Base-by-base conservation (phyloP, 1,140 invertebrate species). In the Orchesella cincta region DNA sequence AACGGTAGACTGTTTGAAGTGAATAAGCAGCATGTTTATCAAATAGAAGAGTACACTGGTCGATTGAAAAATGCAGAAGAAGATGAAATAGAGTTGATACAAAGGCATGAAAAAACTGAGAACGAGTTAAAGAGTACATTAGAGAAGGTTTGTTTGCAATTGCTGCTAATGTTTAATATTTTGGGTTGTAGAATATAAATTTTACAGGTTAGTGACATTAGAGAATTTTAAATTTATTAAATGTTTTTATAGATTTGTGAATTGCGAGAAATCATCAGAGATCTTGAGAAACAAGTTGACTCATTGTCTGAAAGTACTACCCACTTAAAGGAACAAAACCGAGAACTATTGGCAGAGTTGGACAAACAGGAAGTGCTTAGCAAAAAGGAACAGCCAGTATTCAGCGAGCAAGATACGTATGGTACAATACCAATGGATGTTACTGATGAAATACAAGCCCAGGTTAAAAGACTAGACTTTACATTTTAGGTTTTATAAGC, bases 181-280 rank as follows among this genome's bases (percentile, higher is more conserved):
- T n/a, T n/a, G n/a, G n/a, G 39, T 20, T 46, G 8, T 46, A 12
- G 39, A 46, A 46, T 8, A 46, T 12, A 46, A 46, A 46, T 46
- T 46, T 46, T 20, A 12, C 39, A 20, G 8, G 39, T 57, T 57
- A n/a, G n/a, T n/a, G n/a, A n/a, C n/a, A n/a, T n/a, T n/a, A n/a
- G n/a, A n/a, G n/a, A n/a, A n/a, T n/a, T n/a, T n/a, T n/a, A n/a
- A n/a, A n/a, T n/a, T n/a, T n/a, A n/a, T n/a, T n/a, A n/a, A n/a
- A n/a, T n/a, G n/a, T 57, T 18, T 34, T 76, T 1, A 64, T 35
- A 85, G 83, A 90, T 93, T 26, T 86, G 87, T 76, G 86, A 91
- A 8, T 85, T 93, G 1, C 86, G 92, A 36, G 91, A 94, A 46
- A 91, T 94, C 67, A 93, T 95, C 54, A 84, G 86, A 0, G 91